Evolutionary conservation across 2,888 invertebrate species (phyloP), one percentile per base, ranked within the genome.

Genomic region (Drosophila yooni): DNA sequence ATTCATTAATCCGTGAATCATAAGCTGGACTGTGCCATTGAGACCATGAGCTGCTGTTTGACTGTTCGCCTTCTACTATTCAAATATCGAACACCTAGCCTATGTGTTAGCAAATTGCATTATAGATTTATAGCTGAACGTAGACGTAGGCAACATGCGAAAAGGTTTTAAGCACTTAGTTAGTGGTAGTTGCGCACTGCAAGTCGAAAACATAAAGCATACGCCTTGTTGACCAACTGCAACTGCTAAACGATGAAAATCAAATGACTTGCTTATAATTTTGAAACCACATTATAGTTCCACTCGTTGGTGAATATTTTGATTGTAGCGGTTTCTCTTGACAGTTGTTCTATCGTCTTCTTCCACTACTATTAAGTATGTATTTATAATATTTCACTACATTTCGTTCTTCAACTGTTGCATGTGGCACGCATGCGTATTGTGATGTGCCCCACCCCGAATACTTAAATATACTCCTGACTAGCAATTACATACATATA

Each of bases 361-460:
- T 18, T 56, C 54, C 34, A 27, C 36, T 43, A 33, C 36, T 54
- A 27, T 43, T 38, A 56, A 38, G n/a, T 57, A 58, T 51, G n/a
- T 51, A 36, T 33, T 27, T 74, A 36, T 48, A 29, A 54, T 43
- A 48, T 56, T 48, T 64, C 53, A 71, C 68, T 76, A 33, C 13
- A n/a, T 59, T 56, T 73, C 56, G 60, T 29, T 68, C 65, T 71
- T n/a, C 70, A 36, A 74, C 53, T 56, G 63, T 56, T 76, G 90
- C 90, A 85, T 89, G 46, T 46, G 90, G 70, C 80, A 80, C 56
- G 83, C 83, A 83, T 74, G 77, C 56, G 56, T 75, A 34, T 65
- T 66, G 57, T 34, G 31, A 38, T 68, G 60, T 56, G 59, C 33
- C 61, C 67, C 36, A 18, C 7, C n/a, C 33, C 56, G 18, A 54